phyloP scores from a whole-genome alignment of 2,888 invertebrate genomes.

The Sinodicranocentrus sp. region DNA sequence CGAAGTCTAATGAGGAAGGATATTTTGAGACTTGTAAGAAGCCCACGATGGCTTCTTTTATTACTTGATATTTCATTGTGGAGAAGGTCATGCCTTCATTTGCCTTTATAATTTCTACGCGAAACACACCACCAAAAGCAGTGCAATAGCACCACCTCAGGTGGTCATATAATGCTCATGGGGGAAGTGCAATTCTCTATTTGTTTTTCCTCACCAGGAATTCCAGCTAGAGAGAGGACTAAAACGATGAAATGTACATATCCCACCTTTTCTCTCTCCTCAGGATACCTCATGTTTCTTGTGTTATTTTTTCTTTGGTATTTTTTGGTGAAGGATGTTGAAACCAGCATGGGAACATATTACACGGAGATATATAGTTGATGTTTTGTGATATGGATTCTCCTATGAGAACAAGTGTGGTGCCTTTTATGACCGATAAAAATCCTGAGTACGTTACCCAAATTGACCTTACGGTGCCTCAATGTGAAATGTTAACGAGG shows the following conservation, averaged over 20 bases:
- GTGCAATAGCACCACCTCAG: slow-evolving; percentile 1
- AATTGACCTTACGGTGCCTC: slow-evolving; percentile 55
- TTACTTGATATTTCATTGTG: not conserved
- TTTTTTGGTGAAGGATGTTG: slow-evolving; percentile 24
- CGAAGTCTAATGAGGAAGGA: too few relatives aligned
- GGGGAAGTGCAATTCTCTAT: slow-evolving; percentile 47
- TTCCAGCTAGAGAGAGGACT: slow-evolving; percentile 5
- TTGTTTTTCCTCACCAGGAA: slow-evolving; percentile 58
- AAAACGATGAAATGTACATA: slow-evolving; percentile 43
- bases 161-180: slow-evolving; percentile 33
- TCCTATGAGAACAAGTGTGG: slow-evolving; percentile 14
- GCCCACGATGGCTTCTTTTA: too few relatives aligned
- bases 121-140: not conserved
- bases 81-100: slow-evolving; percentile 3
- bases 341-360: slow-evolving; percentile 46
- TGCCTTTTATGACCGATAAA: slow-evolving; percentile 60
- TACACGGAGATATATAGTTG: too few relatives aligned
- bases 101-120: not conserved
- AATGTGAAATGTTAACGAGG: slow-evolving; percentile 53
- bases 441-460: slow-evolving; percentile 29
- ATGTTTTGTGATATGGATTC: not conserved
- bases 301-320: slow-evolving; percentile 2
- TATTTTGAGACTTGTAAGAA: too few relatives aligned
- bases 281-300: slow-evolving; percentile 55
- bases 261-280: slow-evolving; percentile 52